Evolutionary conservation across 2,888 invertebrate genomes (phyloP).

Genomic region (Drosophila paranaensis): DNA sequence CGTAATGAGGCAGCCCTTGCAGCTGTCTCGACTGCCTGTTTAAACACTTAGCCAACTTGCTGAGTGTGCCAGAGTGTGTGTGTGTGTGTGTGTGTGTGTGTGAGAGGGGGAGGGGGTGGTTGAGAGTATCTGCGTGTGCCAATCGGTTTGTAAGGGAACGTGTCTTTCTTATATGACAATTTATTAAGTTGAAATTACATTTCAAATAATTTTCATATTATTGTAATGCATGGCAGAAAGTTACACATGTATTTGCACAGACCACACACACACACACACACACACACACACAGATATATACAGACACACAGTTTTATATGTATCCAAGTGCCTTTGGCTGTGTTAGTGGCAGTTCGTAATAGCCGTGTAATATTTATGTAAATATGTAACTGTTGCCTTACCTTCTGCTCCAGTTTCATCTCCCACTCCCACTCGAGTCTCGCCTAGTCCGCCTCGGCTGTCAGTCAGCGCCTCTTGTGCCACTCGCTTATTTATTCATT

Average conservation of each 20-base stretch:
- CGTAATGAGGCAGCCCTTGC: constrained; percentile 60
- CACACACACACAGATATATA: no score
- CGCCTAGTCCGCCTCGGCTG: constrained; percentile 28
- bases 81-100: constrained; percentile 10
- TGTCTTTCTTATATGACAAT: constrained; percentile 60
- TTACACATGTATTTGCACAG: constrained; percentile 17
- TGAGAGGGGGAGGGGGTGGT: neutral
- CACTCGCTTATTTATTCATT: constrained; percentile 73
- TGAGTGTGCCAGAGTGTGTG: constrained; percentile 7
- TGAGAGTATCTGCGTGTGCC: constrained; percentile 1
- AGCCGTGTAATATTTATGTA: constrained; percentile 74
- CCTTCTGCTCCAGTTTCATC: neutral
- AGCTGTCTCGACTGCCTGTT: constrained; percentile 45
- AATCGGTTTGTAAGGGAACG: constrained; percentile 6
- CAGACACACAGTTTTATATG: neutral
- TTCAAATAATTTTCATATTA: constrained; percentile 76
- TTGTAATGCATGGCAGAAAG: constrained; percentile 61
- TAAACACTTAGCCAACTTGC: constrained; percentile 54
- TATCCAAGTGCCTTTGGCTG: constrained; percentile 12
- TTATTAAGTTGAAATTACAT: constrained; percentile 79
- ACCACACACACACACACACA: constrained; percentile 1
- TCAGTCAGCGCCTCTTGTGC: constrained; percentile 56
- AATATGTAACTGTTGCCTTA: constrained; percentile 65
- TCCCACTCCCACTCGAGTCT: neutral
- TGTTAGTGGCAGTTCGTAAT: constrained; percentile 55